Conservation (phyloP, 2,888 invertebrate genomes). For the Macaria liturata region DNA sequence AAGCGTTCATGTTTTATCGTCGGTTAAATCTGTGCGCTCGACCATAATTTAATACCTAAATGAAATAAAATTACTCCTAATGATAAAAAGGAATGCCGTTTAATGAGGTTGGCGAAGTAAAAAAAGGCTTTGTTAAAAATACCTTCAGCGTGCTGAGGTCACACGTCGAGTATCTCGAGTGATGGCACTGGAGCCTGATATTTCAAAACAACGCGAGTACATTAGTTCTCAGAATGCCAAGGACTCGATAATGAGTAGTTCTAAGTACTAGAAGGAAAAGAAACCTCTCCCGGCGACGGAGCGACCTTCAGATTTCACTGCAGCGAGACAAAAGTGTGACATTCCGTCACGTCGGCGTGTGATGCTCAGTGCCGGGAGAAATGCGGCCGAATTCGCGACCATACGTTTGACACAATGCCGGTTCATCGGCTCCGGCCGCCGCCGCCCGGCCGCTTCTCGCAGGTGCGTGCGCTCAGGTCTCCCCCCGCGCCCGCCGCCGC, state of each 20-base stretch:
- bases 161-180: slow-evolving; percentile 26
- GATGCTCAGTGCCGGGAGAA: slow-evolving; percentile 66
- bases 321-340: slow-evolving; percentile 60
- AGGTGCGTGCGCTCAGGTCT: slow-evolving; percentile 73
- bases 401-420: slow-evolving; percentile 78
- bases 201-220: slow-evolving; percentile 15
- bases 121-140: slow-evolving; percentile 25
- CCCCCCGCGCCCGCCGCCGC: slow-evolving; percentile 47
- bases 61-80: slow-evolving; percentile 19
- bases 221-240: slow-evolving; percentile 31
- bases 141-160: slow-evolving; percentile 27
- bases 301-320: slow-evolving; percentile 77
- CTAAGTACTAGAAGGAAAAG: slow-evolving; percentile 33
- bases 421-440: slow-evolving; percentile 65
- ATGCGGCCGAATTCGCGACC: slow-evolving; percentile 79
- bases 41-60: neutral
- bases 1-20: slow-evolving; percentile 1
- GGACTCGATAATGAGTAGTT: slow-evolving; percentile 24
- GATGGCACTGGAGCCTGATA: slow-evolving; percentile 17
- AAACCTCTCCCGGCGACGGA: slow-evolving; percentile 55
- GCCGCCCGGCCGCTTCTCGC: slow-evolving; percentile 55
- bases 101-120: slow-evolving; percentile 18
- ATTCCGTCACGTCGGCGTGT: slow-evolving; percentile 70
- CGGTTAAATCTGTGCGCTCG: slow-evolving; percentile 9
- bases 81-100: slow-evolving; percentile 26